These are phyloP conservation scores for Micromussa lordhowensis DNA, from an alignment of 92 coral and sea anemone species.

Conservation along the genomic window DNA sequence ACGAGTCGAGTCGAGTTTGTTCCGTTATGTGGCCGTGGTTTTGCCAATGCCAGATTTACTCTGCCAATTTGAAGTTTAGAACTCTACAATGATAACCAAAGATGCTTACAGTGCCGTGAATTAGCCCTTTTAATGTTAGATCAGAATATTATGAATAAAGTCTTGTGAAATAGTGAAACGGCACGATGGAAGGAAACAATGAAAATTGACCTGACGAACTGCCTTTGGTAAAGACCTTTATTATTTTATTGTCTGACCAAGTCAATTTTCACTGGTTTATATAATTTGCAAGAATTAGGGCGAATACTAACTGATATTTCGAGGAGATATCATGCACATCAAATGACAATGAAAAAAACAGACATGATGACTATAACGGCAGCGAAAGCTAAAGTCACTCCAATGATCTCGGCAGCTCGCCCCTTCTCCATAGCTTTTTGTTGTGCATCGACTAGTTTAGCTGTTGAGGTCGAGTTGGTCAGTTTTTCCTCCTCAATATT, in stretches of 20 bases:
- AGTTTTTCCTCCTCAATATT: neutral
- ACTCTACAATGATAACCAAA: too few species aligned
- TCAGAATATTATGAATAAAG: neutral
- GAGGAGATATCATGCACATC: neutral
- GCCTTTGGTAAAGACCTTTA: neutral
- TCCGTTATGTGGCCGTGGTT: too few species aligned
- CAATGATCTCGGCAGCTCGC: slow-evolving; percentile 47
- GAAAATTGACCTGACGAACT: neutral
- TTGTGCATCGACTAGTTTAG: neutral
- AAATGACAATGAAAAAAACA: slow-evolving; percentile 43
- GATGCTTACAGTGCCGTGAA: too few species aligned
- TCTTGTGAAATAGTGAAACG: neutral
- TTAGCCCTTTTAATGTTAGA: neutral
- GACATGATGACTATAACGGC: slow-evolving; percentile 48
- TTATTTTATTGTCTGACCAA: neutral
- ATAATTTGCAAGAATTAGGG: neutral
- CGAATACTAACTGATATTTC: neutral
- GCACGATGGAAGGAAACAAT: neutral
- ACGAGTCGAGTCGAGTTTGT: too few species aligned
- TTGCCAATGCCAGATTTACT: too few species aligned
- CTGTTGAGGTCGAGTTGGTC: neutral
- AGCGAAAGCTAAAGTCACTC: slow-evolving; percentile 55
- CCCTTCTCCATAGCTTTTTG: slow-evolving; percentile 15
- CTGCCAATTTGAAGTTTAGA: too few species aligned
- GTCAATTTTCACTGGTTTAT: neutral